phyloP scores from a whole-genome alignment of 2,797 vertebrate genomes.

The Darevskia nairensis region DNA sequence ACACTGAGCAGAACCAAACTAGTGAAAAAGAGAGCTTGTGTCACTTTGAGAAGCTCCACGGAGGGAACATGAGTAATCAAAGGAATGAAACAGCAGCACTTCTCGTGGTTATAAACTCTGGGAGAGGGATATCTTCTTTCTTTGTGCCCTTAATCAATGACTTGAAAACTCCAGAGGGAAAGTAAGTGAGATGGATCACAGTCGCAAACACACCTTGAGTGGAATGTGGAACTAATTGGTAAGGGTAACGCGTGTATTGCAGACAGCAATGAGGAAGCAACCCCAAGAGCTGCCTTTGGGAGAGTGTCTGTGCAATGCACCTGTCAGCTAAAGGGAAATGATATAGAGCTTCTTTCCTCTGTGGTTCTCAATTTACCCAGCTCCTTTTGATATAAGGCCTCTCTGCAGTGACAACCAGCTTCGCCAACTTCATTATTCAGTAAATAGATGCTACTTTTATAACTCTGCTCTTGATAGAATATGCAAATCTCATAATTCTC shows the following conservation, averaged over 20 bases:
- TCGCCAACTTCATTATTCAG: slow-evolving; percentile 32
- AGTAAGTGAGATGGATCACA: slow-evolving; percentile 9
- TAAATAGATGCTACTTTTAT: slow-evolving; percentile 33
- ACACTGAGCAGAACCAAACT: background rate
- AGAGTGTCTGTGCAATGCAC: background rate
- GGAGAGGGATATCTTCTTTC: background rate
- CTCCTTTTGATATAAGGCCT: slow-evolving; percentile 32
- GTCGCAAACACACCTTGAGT: background rate
- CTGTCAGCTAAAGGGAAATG: slow-evolving; percentile 11
- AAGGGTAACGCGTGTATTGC: background rate
- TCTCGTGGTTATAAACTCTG: background rate
- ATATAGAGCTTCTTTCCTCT: background rate
- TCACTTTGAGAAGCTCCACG: background rate
- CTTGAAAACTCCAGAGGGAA: slow-evolving; percentile 13
- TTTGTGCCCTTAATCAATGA: slow-evolving; percentile 16
- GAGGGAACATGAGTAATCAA: slow-evolving; percentile 27
- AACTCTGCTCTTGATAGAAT: slow-evolving; percentile 33
- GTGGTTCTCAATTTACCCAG: slow-evolving; percentile 28
- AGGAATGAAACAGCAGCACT: background rate
- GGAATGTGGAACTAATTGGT: slow-evolving; percentile 10
- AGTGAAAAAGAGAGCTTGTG: background rate
- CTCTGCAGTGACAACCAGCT: slow-evolving; percentile 33
- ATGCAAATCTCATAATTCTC: slow-evolving; percentile 43
- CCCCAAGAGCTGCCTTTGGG: background rate
- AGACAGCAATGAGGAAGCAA: slow-evolving; percentile 4